Evolutionary conservation across 2,888 invertebrate genomes (phyloP).

Genomic region (Rhyacophila evoluta): DNA sequence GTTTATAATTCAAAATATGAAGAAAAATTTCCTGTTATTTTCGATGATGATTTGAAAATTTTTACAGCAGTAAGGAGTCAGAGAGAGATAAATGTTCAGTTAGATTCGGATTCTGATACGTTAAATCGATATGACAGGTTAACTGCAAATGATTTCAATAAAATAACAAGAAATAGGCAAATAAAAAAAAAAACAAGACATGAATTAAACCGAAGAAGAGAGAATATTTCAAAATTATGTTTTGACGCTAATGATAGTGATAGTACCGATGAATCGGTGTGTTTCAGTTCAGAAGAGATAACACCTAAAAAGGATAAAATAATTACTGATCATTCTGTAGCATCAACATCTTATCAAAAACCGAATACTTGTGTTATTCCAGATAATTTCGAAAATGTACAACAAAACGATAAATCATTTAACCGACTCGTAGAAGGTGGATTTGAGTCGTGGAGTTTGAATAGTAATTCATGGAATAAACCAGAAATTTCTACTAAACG

Average conservation of each 20-base stretch:
- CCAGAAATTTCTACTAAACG: slow-evolving; percentile 34
- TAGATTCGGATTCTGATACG: slow-evolving; percentile 45
- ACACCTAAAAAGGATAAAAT: background rate
- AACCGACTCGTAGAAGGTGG: background rate
- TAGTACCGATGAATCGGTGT: background rate
- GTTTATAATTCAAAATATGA: slow-evolving; percentile 62
- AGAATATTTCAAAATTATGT: background rate
- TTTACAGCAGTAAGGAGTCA: slow-evolving; percentile 25
- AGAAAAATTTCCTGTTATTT: slow-evolving; percentile 58
- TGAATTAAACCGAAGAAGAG: background rate
- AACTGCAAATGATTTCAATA: background rate
- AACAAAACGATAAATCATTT: background rate
- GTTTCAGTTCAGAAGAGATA: background rate
- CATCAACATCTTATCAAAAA: background rate
- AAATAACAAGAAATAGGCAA: background rate
- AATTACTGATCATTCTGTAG: background rate
- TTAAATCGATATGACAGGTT: background rate
- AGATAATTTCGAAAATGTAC: background rate
- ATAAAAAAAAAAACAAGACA: background rate
- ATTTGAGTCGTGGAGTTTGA: slow-evolving; percentile 36
- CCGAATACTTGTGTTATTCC: background rate
- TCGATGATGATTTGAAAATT: slow-evolving; percentile 56
- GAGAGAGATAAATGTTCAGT: slow-evolving; percentile 38
- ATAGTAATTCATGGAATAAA: slow-evolving; percentile 45
- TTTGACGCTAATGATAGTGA: background rate